Evolutionary conservation across 2,888 invertebrate species (phyloP).

Genomic region (Oxycera nigricornis): DNA sequence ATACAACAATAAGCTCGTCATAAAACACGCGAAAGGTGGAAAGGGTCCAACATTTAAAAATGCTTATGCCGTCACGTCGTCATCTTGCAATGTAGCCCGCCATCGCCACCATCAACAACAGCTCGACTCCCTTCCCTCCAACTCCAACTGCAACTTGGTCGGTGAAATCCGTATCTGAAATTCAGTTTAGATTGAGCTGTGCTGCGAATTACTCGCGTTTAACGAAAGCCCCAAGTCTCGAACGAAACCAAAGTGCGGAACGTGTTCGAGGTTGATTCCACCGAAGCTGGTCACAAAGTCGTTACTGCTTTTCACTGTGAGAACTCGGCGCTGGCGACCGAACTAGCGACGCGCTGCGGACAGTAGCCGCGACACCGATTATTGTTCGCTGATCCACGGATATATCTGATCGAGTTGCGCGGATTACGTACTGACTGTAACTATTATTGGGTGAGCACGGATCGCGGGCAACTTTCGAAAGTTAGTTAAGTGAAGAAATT

Average conservation of each 20-base stretch:
- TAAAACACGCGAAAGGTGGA: slow-evolving; percentile 21
- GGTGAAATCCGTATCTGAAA: slow-evolving; percentile 32
- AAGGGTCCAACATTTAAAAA: slow-evolving; percentile 13
- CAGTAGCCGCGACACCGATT: slow-evolving; percentile 6
- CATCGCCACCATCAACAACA: not conserved
- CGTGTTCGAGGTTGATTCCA: not conserved
- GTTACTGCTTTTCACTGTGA: not conserved
- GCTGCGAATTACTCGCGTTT: not conserved
- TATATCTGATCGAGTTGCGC: slow-evolving; percentile 10
- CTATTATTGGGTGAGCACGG: not conserved
- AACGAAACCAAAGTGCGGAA: not conserved
- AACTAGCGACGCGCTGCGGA: slow-evolving; percentile 17
- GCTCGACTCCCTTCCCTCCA: not conserved
- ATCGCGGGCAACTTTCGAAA: slow-evolving; percentile 22
- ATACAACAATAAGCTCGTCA: no score
- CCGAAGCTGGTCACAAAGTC: not conserved
- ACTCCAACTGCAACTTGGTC: not conserved
- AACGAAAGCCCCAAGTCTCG: not conserved
- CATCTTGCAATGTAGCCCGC: no score
- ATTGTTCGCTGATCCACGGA: not conserved
- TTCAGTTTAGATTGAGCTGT: slow-evolving; percentile 25
- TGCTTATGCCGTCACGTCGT: not conserved
- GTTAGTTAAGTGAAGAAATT: slow-evolving; percentile 11
- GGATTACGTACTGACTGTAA: slow-evolving; percentile 15
- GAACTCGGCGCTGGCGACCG: not conserved